Conservation (phyloP, 1,140 invertebrate species). For the Brachionus sp. region DNA sequence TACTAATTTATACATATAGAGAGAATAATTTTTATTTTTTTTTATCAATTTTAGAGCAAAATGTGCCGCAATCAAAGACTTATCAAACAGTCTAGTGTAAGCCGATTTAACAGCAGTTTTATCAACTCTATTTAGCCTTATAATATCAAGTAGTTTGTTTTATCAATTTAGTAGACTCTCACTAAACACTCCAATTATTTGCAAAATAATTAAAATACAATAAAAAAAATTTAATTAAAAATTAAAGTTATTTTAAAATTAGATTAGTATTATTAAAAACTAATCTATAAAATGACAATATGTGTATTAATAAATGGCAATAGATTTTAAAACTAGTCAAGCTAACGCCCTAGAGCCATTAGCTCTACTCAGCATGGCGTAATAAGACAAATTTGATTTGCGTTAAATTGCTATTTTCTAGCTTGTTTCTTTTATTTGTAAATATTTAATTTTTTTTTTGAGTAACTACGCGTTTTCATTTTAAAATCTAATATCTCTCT, state of each 20-base stretch:
- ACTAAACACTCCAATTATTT: not conserved
- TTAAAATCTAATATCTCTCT: not conserved
- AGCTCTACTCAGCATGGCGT: not conserved
- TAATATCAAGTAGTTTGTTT: not conserved
- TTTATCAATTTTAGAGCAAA: not conserved
- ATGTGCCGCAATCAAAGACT: not conserved
- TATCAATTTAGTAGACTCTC: not conserved
- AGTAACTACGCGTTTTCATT: not conserved
- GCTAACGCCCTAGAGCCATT: not conserved
- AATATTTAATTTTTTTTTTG: not conserved
- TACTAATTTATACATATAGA: not conserved
- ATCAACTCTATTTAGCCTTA: not conserved
- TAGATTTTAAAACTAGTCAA: not conserved
- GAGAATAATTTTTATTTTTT: not conserved
- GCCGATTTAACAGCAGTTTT: not conserved
- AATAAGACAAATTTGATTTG: conserved; percentile 5
- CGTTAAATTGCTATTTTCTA: not conserved
- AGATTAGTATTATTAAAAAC: conserved; percentile 1
- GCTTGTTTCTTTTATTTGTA: not conserved
- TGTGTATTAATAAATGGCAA: not conserved
- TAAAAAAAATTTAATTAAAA: conserved; percentile 6
- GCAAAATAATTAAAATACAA: not conserved
- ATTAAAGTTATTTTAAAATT: not conserved
- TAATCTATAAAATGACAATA: not conserved
- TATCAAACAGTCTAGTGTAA: not conserved